Conservation (phyloP, 2,113 vertebrate genomes). For the Numida meleagris region DNA sequence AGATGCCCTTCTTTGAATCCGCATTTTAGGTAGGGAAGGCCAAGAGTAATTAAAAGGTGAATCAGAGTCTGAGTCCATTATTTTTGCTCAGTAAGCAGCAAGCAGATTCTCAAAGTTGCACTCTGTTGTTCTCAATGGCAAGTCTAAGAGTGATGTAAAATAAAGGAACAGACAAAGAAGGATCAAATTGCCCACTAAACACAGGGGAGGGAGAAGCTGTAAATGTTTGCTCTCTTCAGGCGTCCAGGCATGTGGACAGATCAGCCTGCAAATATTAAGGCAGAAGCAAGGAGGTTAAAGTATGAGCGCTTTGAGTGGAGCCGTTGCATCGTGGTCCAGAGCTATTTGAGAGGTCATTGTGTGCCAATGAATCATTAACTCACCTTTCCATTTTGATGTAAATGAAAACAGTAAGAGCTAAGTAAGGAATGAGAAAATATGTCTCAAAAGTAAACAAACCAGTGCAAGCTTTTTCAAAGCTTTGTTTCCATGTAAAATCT, state of each 20-base stretch:
- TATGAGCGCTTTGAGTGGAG: conserved; percentile 36
- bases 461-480: background rate
- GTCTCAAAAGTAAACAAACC: conserved; percentile 31
- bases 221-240: conserved; percentile 80
- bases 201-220: conserved; percentile 77
- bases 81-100: conserved; percentile 46
- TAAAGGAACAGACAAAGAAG: conserved; percentile 76
- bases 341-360: conserved; percentile 83
- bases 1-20: conserved; percentile 87
- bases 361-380: conserved; percentile 91
- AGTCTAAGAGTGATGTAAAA: conserved; percentile 76
- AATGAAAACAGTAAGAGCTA: conserved; percentile 75
- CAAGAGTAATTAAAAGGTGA: conserved; percentile 99
- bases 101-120: conserved; percentile 39
- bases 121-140: conserved; percentile 52
- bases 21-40: conserved; percentile 97
- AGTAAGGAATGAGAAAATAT: conserved; percentile 34
- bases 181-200: conserved; percentile 76
- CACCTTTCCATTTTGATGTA: conserved; percentile 81
- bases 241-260: conserved; percentile 78
- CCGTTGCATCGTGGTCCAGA: conserved; percentile 73
- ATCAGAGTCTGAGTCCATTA: conserved; percentile 98
- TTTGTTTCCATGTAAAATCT: conserved; percentile 16
- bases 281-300: conserved; percentile 67
- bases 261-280: conserved; percentile 80